A percentile compares a stretch with the other conserved stretches of the same genome.
Conservation (phyloP, 1,140 invertebrate genomes). For the Achatina immaculata region DNA sequence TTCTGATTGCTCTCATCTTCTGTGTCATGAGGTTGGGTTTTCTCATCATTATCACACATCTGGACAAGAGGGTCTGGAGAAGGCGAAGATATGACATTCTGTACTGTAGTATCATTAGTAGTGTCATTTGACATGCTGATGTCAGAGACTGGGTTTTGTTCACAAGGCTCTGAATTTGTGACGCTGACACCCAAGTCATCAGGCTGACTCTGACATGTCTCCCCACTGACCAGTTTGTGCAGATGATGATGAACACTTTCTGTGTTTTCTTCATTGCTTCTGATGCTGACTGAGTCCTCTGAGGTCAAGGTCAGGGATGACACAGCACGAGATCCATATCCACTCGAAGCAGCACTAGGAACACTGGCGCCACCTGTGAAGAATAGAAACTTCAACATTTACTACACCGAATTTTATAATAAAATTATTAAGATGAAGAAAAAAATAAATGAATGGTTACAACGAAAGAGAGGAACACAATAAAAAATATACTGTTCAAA, state of each 20-base stretch:
- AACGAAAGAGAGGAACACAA: too few relatives aligned
- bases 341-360: slow-evolving; percentile 70
- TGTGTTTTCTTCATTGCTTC: slow-evolving; percentile 80
- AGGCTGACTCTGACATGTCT: slow-evolving; percentile 8
- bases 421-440: too few relatives aligned
- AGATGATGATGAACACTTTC: slow-evolving; percentile 1
- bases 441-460: too few relatives aligned
- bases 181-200: neutral
- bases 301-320: slow-evolving; percentile 91
- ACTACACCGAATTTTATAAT: too few relatives aligned
- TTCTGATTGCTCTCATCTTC: slow-evolving; percentile 5
- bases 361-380: slow-evolving; percentile 51
- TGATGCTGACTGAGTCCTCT: slow-evolving; percentile 89
- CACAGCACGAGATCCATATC: slow-evolving; percentile 84
- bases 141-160: neutral
- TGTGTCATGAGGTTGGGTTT: neutral
- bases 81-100: too few relatives aligned
- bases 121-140: too few relatives aligned
- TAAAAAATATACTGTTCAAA: too few relatives aligned
- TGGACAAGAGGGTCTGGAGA: too few relatives aligned
- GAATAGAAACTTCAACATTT: too few relatives aligned
- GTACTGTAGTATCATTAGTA: too few relatives aligned
- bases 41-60: too few relatives aligned
- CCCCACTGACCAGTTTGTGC: slow-evolving; percentile 31
- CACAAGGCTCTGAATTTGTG: neutral